Percentiles rank a stretch among this genome's conserved stretches.
These are phyloP conservation scores for Dermolepida albohirtum DNA, from an alignment of 2,888 invertebrate species.

Conservation along the genomic window DNA sequence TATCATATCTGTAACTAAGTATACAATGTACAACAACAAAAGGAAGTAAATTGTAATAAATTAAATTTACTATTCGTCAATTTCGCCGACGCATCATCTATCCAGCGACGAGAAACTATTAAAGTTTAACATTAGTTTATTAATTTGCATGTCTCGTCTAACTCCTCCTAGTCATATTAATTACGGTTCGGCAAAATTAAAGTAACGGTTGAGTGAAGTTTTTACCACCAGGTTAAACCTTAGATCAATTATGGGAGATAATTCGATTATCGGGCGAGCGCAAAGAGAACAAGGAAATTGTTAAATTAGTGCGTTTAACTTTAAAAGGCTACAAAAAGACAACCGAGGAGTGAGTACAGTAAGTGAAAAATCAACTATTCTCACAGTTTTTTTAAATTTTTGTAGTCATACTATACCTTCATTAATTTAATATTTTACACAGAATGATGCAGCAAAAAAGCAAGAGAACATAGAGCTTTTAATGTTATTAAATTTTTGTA, in stretches of 20 bases:
- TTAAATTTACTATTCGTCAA: too few relatives aligned
- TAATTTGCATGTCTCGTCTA: slow-evolving; percentile 17
- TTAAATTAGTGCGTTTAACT: slow-evolving; percentile 23
- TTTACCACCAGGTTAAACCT: slow-evolving; percentile 17
- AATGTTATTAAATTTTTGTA: too few relatives aligned
- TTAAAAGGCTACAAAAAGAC: slow-evolving; percentile 1
- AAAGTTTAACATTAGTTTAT: slow-evolving; percentile 11
- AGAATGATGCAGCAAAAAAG: too few relatives aligned
- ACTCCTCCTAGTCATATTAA: slow-evolving; percentile 18
- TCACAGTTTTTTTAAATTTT: too few relatives aligned
- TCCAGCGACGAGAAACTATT: background rate
- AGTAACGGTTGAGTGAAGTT: slow-evolving; percentile 34
- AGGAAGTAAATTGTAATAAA: too few relatives aligned
- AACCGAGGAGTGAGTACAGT: background rate
- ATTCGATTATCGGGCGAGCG: slow-evolving; percentile 29
- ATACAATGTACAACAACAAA: too few relatives aligned
- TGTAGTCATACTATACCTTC: too few relatives aligned
- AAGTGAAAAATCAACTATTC: background rate
- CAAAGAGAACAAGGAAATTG: slow-evolving; percentile 15
- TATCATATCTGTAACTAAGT: too few relatives aligned
- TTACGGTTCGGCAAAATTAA: slow-evolving; percentile 27
- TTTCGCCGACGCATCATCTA: background rate
- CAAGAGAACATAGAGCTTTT: too few relatives aligned
- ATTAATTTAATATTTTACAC: too few relatives aligned
- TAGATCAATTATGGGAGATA: slow-evolving; percentile 26